Base-by-base conservation (phyloP, 2,113 vertebrate genomes). In the Antechinus stuartii region DNA sequence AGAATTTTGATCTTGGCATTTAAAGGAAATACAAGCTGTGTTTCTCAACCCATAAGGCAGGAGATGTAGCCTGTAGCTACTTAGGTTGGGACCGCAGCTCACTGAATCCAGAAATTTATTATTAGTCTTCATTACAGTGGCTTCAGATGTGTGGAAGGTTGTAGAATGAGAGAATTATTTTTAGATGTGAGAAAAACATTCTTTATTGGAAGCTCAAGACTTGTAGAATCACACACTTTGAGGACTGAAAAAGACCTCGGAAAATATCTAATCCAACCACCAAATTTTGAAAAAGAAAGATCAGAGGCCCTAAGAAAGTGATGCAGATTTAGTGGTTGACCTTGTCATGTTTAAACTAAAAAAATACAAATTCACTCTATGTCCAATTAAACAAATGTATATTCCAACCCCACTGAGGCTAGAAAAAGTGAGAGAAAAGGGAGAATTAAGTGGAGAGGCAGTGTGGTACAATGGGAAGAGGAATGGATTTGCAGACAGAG, bases 1-100 rank as follows among this genome's bases (percentile, higher is more conserved):
- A 97, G 97, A 98, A 98, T 98, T 98, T 97, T 91, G 91, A 54
- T 96, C 54, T 97, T 54, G 93, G 89, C 91, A 97, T 98, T 94
- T 92, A 96, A 97, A 97, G 97, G 97, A 98, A 98, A 98, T 94
- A 30, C 76, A 96, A 98, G 93, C 93, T 97, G 93, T 35, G 56
- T 35, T 7, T 56, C 23, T 84, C 55, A 94, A 84, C 91, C 42
- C 56, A 57, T 35, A 91, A 94, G 91, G 94, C 49, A 92, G 91
- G 76, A 95, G 93, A 92, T 84, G 42, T 53, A 92, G 24, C 5
- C 91, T 46, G 93, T 93, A 95, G 94, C 95, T 96, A 91, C 50
- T 96, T 96, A 92, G 76, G 8, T 96, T 49, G 94, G 26, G 50
- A 94, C 92, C 92, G 84, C 30, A 93, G 90, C 91, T 96, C 57